Base-by-base conservation (phyloP, 2,888 invertebrate genomes). In the Tineola bisselliella region DNA sequence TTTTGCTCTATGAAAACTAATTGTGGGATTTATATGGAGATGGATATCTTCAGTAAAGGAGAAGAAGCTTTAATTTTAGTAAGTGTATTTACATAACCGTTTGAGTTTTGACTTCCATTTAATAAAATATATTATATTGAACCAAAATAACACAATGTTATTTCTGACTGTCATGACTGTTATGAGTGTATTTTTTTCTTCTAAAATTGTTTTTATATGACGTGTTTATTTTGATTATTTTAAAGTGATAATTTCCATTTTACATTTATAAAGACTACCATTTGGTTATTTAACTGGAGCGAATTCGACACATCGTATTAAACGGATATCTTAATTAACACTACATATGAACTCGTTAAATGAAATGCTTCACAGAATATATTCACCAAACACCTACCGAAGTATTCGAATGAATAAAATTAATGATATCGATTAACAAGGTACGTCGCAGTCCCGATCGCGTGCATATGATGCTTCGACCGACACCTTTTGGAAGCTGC, bases 351-450 rank as follows among this genome's bases (percentile, higher is more conserved):
- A 54, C 18, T 54, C 25, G 54, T 54, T 54, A 54, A 48, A 54
- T 25, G 54, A 54, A 54, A 54, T 54, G 25, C 54, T 25, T 54
- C 54, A 54, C 54, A 25, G 19, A 54, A 25, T 54, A 54, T 25
- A 19, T 54, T 54, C 25, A 54, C 25, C 48, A 48, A 48, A 48
- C 54, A 54, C 54, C 54, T 5, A 25, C 54, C 25, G 25, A 54
- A 54, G 54, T 76, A 76, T 78, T 72, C 74, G 77, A 76, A 76
- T 71, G 76, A 76, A 76, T 75, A 77, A 84, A 83, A 84, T 84
- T 79, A 80, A 84, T 82, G 80, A 48, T 76, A 77, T 81, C 81
- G 83, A 84, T 84, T 81, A 79, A 77, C 73, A 71, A 74, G 73
- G 75, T 75, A 75, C 73, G 74, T 66, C 70, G 63, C 67, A 67